These are phyloP conservation scores for Crioceris asparagi DNA, from an alignment of 2,888 invertebrate genomes.

Conservation along the genomic window DNA sequence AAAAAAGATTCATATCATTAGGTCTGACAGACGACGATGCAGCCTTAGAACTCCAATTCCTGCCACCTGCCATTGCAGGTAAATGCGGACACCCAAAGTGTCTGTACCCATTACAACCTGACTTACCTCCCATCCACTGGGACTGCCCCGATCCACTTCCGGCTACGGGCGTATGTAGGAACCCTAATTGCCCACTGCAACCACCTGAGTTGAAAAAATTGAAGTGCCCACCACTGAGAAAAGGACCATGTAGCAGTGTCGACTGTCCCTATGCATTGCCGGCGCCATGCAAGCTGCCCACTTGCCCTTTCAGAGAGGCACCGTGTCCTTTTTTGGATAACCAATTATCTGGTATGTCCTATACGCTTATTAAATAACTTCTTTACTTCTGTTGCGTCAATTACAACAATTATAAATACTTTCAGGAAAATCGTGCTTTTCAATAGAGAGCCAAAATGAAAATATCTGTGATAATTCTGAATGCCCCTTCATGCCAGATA, in stretches of 20 bases:
- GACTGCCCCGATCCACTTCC: conserved; percentile 38
- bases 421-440: too few species aligned
- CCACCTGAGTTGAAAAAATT: conserved; percentile 24
- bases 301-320: conserved; percentile 18
- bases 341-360: too few species aligned
- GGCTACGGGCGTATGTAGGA: conserved; percentile 31
- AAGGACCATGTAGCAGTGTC: conserved; percentile 29
- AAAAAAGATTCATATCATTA: not conserved
- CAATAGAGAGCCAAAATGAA: too few species aligned
- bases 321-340: conserved; percentile 16
- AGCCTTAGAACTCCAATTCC: conserved; percentile 23
- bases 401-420: conserved; percentile 5
- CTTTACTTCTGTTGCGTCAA: conserved; percentile 1
- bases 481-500: conserved; percentile 18
- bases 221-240: conserved; percentile 24
- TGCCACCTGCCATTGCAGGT: conserved; percentile 23
- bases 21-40: conserved; percentile 29
- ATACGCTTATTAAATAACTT: too few species aligned
- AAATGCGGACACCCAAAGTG: conserved; percentile 31
- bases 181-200: conserved; percentile 32
- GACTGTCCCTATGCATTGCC: conserved; percentile 31
- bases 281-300: conserved; percentile 18
- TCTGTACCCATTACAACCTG: conserved; percentile 23
- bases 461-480: conserved; percentile 22
- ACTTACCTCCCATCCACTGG: conserved; percentile 36